phyloP scores from a whole-genome alignment of 1,140 invertebrate genomes.

The Lepidostoma basale region DNA sequence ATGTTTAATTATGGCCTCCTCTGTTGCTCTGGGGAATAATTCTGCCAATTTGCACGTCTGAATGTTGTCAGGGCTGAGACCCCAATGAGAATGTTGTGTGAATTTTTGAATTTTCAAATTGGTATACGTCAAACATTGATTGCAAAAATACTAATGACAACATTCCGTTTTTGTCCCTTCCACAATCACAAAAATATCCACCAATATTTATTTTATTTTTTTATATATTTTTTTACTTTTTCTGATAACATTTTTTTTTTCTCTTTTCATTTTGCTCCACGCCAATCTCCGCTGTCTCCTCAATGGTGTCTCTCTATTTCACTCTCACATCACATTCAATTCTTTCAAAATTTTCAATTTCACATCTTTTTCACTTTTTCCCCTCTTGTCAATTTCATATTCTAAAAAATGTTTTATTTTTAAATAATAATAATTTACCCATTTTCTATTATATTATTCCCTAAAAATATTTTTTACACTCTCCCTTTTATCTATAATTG shows the following conservation, averaged over 20 bases:
- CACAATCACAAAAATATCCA: conserved; percentile 39
- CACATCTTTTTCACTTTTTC: background rate
- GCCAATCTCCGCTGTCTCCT: background rate
- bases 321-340: background rate
- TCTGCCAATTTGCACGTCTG: conserved; percentile 19
- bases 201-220: conserved; percentile 41
- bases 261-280: conserved; percentile 41
- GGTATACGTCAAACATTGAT: conserved; percentile 21
- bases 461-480: too few species aligned
- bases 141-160: conserved; percentile 47
- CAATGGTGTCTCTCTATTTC: background rate
- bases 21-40: conserved; percentile 17
- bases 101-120: conserved; percentile 31
- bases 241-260: conserved; percentile 46
- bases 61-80: conserved; percentile 28
- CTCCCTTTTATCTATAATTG: too few species aligned
- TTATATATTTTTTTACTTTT: conserved; percentile 44
- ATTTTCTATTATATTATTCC: too few species aligned
- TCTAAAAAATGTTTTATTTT: too few species aligned
- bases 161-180: conserved; percentile 38
- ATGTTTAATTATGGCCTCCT: too few species aligned
- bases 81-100: conserved; percentile 18
- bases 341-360: background rate
- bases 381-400: too few species aligned
- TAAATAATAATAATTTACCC: too few species aligned